phyloP scores from a whole-genome alignment of 2,888 invertebrate species.

The Mimachlamys varia region DNA sequence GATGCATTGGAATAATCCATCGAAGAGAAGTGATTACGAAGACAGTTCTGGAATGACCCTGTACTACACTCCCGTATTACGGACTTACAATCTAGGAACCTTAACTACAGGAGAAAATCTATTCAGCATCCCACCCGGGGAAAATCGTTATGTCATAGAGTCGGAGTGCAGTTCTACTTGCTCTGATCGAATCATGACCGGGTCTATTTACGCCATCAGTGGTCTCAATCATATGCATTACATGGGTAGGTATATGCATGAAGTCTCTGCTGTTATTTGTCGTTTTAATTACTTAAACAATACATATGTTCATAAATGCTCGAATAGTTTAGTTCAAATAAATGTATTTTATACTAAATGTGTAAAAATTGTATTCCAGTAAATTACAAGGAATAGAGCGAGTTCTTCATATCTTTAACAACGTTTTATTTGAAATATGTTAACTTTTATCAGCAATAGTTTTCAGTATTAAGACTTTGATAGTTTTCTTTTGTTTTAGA shows the following conservation, averaged over 20 bases:
- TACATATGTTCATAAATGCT: too few species aligned
- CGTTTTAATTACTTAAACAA: too few species aligned
- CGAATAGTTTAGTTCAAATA: too few species aligned
- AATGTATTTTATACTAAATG: too few species aligned
- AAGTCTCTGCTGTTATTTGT: too few species aligned
- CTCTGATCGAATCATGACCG: slow-evolving; percentile 42
- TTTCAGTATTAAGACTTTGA: too few species aligned
- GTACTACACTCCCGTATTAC: slow-evolving; percentile 51
- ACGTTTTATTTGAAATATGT: too few species aligned
- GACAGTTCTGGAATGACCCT: slow-evolving; percentile 55
- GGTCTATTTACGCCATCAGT: slow-evolving; percentile 47
- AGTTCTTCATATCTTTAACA: too few species aligned
- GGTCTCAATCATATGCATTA: slow-evolving; percentile 56
- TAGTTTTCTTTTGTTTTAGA: too few species aligned
- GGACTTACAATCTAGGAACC: slow-evolving; percentile 49
- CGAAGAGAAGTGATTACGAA: slow-evolving; percentile 37
- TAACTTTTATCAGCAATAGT: too few species aligned
- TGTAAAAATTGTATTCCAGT: too few species aligned
- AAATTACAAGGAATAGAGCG: too few species aligned
- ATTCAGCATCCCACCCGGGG: slow-evolving; percentile 52
- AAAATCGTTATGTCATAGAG: background rate
- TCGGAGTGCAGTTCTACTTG: slow-evolving; percentile 48
- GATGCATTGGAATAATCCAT: slow-evolving; percentile 55
- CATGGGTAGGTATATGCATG: slow-evolving; percentile 46
- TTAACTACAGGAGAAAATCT: slow-evolving; percentile 49